Evolutionary conservation across 2,113 vertebrate genomes (phyloP), one percentile per base, ranked within the genome.

Genomic region (Limanda limanda): DNA sequence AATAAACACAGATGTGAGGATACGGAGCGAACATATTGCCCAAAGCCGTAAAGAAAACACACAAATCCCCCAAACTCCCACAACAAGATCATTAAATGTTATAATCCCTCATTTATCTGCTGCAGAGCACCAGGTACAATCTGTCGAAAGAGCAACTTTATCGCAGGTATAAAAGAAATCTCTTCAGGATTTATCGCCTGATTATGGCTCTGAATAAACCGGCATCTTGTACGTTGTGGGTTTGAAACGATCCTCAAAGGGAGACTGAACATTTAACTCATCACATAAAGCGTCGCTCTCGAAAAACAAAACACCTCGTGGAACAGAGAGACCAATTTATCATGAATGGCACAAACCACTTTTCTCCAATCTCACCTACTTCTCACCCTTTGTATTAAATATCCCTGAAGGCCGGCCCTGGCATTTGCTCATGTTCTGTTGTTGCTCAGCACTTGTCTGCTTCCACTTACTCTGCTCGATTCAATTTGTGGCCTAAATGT

Each of bases 401-500:
- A 71, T 83, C 84, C 87, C 79, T 11, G 51, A 77, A 72, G 82
- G 35, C 60, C 72, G 9, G 37, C 17, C 8, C 51, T 84, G 86
- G 73, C 79, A 76, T 86, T 85, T 88, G 76, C 76, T 77, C 45
- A 65, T 65, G n/a, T 64, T 75, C 57, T 67, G 11, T 80, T 81
- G 79, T 68, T 73, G 40, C 67, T 73, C 66, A 76, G 76, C 51
- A 11, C 52, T 72, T 12, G 4, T 79, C 70, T 85, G 48, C 61
- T 35, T 47, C 81, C 74, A 62, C 71, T 76, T 76, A 47, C 76
- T 80, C 67, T 23, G 45, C 76, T 82, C 63, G n/a, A 68, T 81
- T 87, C 65, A 75, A 75, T 89, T 85, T 85, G 72, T 85, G 89
- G 74, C 79, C 85, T 78, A 79, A 90, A 89, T 86, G 65, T 86